A percentile compares a stretch with the other conserved stretches of the same genome.
Conservation (phyloP, 2,888 invertebrate genomes). For the Steromphala cineraria region DNA sequence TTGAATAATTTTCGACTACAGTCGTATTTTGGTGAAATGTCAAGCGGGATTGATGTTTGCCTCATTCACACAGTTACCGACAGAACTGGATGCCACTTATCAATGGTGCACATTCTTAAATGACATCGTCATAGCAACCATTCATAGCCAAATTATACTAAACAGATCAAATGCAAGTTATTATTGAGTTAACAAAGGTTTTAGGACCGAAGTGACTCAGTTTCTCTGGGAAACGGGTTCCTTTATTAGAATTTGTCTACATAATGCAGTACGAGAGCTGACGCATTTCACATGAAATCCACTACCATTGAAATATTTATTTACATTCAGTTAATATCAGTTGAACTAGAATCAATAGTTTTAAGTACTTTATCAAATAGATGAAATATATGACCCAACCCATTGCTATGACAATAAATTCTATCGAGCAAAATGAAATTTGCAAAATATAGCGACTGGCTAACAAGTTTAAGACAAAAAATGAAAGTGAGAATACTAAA, state of each 20-base stretch:
- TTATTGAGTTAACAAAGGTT: neutral
- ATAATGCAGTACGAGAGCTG: neutral
- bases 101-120: constrained; percentile 21
- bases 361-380: neutral
- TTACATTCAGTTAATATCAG: neutral
- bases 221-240: neutral
- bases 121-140: constrained; percentile 26
- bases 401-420: no score
- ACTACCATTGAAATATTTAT: constrained; percentile 3
- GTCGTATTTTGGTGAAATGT: constrained; percentile 19
- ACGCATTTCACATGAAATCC: constrained; percentile 1
- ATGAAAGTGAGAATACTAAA: no score
- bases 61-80: constrained; percentile 3
- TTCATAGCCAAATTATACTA: constrained; percentile 24
- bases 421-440: no score
- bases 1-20: constrained; percentile 12
- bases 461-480: no score
- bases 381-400: neutral
- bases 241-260: constrained; percentile 15
- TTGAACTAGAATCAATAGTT: neutral
- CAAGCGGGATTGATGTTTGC: constrained; percentile 10
- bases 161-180: constrained; percentile 22
- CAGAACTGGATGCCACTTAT: neutral
- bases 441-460: no score
- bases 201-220: neutral